Evolutionary conservation across 2,888 invertebrate genomes (phyloP), one percentile per base, ranked within the genome.

Genomic region (Eurytoma californica): DNA sequence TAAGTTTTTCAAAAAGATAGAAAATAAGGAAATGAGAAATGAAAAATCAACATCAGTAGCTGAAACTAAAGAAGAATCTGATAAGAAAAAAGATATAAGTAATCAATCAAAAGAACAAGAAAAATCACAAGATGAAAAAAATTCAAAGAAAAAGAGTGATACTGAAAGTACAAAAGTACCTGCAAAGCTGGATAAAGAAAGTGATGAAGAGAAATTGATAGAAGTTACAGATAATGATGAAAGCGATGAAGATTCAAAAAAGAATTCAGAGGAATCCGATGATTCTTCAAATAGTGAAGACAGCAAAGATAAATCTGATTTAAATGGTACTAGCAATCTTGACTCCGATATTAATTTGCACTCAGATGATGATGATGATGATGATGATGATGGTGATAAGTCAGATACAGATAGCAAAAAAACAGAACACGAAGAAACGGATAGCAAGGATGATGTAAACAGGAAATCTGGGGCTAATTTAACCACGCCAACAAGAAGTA

Each of bases 1-100:
- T 13, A 83, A 84, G 20, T 84, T 88, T 67, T 82, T 88, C 0
- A 86, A 79, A 53, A 85, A 84, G 72, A 74, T 86, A 72, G 86
- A 87, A 24, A 82, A 78, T 65, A 70, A 28, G 65, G 78, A 74
- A 67, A 63, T 20, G 14, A 30, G 61, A 63, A 77, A 69, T 51
- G 67, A 80, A 69, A 49, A 20, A 57, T 57, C 72, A 58, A 53
- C 47, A 12, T 7, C 65, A 53, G 55, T 9, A 63, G 53, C 61
- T 47, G 61, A 73, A 39, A 49, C 24, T 66, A 55, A 60, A 24
- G 28, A 51, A 4, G 69, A 76, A 53, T 18, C 55, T 18, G 61
- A 65, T 69, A 30, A 66, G 49, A 20, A 13, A 24, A 68, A 28
- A 67, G 53, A 24, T 72, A 61, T 53, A 47, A 28, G 76, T 30